A percentile compares a stretch with the other conserved stretches of the same genome.
phyloP scores from a whole-genome alignment of 2,888 invertebrate species.

The Sialis fuliginosa region DNA sequence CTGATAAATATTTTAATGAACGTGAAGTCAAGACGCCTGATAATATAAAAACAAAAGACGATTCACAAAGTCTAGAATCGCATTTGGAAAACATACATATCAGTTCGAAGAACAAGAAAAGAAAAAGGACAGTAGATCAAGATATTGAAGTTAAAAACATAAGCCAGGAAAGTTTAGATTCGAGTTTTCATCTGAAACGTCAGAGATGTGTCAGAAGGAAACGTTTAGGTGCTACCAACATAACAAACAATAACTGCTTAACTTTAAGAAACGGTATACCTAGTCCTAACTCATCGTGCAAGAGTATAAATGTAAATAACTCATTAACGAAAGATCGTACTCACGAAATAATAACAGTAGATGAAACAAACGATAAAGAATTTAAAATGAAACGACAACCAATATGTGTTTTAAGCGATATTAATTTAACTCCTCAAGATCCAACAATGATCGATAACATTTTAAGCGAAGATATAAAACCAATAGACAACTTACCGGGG shows the following conservation, averaged over 20 bases:
- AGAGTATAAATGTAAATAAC: constrained; percentile 1
- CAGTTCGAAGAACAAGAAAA: constrained; percentile 9
- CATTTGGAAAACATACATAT: neutral
- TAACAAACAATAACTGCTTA: constrained; percentile 10
- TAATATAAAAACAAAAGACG: constrained; percentile 6
- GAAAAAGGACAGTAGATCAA: neutral
- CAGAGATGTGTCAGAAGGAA: constrained; percentile 39
- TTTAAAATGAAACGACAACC: constrained; percentile 9
- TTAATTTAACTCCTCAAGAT: neutral
- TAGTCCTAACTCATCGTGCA: constrained; percentile 3
- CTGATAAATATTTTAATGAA: constrained; percentile 25
- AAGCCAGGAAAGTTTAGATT: constrained; percentile 13
- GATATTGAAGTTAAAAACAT: neutral
- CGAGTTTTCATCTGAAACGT: constrained; percentile 26
- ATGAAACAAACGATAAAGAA: constrained; percentile 1
- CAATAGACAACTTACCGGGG: constrained; percentile 3
- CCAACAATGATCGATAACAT: constrained; percentile 4
- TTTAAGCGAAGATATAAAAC: constrained; percentile 6
- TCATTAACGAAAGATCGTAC: constrained; percentile 1
- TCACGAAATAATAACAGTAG: constrained; percentile 7
- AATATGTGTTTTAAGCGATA: constrained; percentile 8
- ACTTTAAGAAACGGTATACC: constrained; percentile 4
- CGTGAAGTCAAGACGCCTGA: constrained; percentile 32
- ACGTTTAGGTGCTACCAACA: constrained; percentile 6
- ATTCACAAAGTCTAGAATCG: neutral